Conservation (phyloP, 2,113 vertebrate genomes). For the Hemiscyllium ocellatum region DNA sequence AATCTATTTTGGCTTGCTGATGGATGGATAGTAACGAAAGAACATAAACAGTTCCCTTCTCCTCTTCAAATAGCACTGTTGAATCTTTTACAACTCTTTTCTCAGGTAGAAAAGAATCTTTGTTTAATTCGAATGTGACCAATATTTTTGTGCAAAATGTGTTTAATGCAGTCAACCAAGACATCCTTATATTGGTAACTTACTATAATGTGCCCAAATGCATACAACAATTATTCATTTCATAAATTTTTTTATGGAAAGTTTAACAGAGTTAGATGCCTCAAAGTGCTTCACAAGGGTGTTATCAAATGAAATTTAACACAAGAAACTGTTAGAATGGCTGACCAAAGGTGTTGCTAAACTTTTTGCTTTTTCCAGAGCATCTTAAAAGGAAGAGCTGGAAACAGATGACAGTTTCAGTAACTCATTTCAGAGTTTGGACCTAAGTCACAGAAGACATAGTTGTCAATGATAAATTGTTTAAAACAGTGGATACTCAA, state of each 20-base stretch:
- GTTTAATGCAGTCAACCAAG: not conserved
- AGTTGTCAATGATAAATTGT: not conserved
- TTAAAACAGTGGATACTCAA: not conserved
- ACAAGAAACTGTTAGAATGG: not conserved
- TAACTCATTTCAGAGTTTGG: not conserved
- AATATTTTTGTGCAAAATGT: not conserved
- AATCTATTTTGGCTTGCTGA: not conserved
- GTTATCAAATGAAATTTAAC: not conserved
- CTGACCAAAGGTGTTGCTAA: not conserved
- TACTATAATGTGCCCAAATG: not conserved
- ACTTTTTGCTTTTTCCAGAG: not conserved
- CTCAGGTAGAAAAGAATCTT: not conserved
- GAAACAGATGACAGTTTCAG: not conserved
- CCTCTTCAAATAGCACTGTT: not conserved
- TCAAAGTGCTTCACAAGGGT: not conserved
- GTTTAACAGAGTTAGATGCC: not conserved
- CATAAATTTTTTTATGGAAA: not conserved
- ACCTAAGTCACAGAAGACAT: not conserved
- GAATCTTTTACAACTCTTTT: not conserved
- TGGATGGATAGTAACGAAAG: not conserved
- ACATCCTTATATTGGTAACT: not conserved
- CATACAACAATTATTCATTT: not conserved
- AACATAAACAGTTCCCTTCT: not conserved
- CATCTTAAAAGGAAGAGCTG: not conserved
- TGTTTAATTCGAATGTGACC: not conserved